These are phyloP conservation scores for Echinops telfairi DNA, from an alignment of 2,113 vertebrate species.

Conservation along the genomic window DNA sequence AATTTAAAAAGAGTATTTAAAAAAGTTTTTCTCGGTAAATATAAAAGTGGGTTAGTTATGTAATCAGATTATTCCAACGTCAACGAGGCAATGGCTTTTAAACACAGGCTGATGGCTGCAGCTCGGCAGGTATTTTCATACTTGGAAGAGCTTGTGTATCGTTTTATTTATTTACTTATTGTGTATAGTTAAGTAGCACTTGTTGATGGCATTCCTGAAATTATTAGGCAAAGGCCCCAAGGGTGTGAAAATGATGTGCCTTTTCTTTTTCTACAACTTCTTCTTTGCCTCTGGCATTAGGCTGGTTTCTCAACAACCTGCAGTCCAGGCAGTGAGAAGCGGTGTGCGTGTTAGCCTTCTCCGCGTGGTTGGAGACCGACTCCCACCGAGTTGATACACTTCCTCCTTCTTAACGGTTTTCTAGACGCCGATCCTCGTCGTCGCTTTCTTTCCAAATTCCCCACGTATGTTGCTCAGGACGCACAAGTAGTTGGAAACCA, in stretches of 20 bases:
- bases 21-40: not conserved
- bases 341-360: slow-evolving; percentile 15
- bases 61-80: not conserved
- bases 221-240: not conserved
- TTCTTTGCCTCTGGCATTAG: slow-evolving; percentile 6
- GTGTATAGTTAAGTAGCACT: not conserved
- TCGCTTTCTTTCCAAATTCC: slow-evolving; percentile 74
- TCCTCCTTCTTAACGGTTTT: slow-evolving; percentile 79
- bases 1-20: not conserved
- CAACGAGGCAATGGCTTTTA: slow-evolving; percentile 4
- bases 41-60: slow-evolving; percentile 7
- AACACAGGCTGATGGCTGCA: not conserved
- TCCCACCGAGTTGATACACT: slow-evolving; percentile 76
- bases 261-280: slow-evolving; percentile 13
- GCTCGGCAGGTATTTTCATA: slow-evolving; percentile 1
- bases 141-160: not conserved
- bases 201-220: not conserved
- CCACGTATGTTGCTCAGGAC: slow-evolving; percentile 56
- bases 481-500: slow-evolving; percentile 56
- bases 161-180: no score
- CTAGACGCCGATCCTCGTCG: slow-evolving; percentile 63
- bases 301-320: slow-evolving; percentile 15
- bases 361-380: slow-evolving; percentile 76
- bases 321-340: not conserved
- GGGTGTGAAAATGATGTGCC: not conserved